phyloP scores from a whole-genome alignment of 2,888 invertebrate genomes.

The Antitype chi region DNA sequence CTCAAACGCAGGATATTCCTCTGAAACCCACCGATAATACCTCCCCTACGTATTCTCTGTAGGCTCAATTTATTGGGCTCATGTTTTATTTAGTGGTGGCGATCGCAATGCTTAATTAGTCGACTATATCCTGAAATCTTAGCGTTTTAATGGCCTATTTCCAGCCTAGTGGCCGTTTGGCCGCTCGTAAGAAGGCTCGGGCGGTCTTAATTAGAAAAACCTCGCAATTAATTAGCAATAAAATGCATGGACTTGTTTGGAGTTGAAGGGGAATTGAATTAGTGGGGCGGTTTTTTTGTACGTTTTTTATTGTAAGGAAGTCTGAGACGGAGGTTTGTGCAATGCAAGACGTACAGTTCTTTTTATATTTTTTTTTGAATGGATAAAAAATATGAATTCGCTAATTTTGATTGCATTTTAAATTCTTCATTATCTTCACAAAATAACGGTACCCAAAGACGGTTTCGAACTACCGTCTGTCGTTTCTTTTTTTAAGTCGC shows the following conservation, averaged over 20 bases:
- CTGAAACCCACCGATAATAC: not conserved
- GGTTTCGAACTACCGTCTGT: not conserved
- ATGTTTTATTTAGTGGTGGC: slow-evolving; percentile 56
- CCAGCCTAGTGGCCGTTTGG: slow-evolving; percentile 49
- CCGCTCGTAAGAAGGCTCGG: slow-evolving; percentile 45
- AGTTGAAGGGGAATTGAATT: slow-evolving; percentile 30
- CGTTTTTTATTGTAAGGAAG: slow-evolving; percentile 2
- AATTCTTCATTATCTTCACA: not conserved
- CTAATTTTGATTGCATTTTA: not conserved
- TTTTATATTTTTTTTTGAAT: not conserved
- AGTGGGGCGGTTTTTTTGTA: slow-evolving; percentile 6
- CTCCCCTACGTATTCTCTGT: slow-evolving; percentile 10
- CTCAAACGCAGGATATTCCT: not conserved
- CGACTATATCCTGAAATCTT: slow-evolving; percentile 58
- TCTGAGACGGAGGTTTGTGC: not conserved
- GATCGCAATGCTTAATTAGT: slow-evolving; percentile 58
- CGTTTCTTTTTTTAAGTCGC: not conserved
- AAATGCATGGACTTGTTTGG: slow-evolving; percentile 41
- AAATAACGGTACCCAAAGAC: not conserved
- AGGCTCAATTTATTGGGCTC: slow-evolving; percentile 46
- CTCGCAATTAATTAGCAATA: slow-evolving; percentile 62
- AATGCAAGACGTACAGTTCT: not conserved
- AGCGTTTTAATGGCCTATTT: slow-evolving; percentile 61
- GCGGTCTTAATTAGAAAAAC: slow-evolving; percentile 64
- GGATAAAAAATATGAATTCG: not conserved